Evolutionary conservation across 2,888 invertebrate species (phyloP), one percentile per base, ranked within the genome.

Genomic region (Oithona nana): DNA sequence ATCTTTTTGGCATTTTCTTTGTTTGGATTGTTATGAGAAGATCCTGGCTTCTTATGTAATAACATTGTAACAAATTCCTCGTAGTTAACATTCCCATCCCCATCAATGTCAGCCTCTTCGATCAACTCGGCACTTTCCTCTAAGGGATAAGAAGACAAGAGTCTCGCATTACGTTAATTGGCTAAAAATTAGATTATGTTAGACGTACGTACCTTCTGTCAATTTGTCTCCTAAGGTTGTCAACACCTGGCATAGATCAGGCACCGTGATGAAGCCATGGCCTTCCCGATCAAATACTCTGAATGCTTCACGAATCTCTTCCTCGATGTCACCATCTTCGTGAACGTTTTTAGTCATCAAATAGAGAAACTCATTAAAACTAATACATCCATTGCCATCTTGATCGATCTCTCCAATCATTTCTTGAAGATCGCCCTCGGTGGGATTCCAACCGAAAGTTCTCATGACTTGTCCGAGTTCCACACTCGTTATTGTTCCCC

Each of bases 381-480:
- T 56, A n/a, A 62, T 62, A 11, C 55, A 54, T 24, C 62, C 62
- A 13, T 62, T 62, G 1, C 62, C 62, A 24, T 62, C 62, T 48
- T 62, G 62, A 31, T 62, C 62, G 29, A 62, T 54, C n/a, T 54
- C 62, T 16, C 49, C 49, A 20, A 62, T 62, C 62, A 62, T 62
- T 16, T 62, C 62, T 56, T 62, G 30, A n/a, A 62, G 39, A 16
- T 57, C 55, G 13, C 56, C 55, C 31, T 62, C 62, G 13, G 55
- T 57, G 16, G 62, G 62, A 24, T 26, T 62, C 62, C 62, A 62
- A 3, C 62, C 62, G 28, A 62, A 62, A 13, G 62, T 62, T 22
- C 62, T 20, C 62, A 62, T 62, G 24, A 62, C 62, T 54, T 62
- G 62, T n/a, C 62, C 62, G 3, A 62, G 56, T 28, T 62, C 62